Evolutionary conservation across 2,797 vertebrate species (phyloP), one percentile per base, ranked within the genome.

Genomic region (Helicolenus hilgendorfi): DNA sequence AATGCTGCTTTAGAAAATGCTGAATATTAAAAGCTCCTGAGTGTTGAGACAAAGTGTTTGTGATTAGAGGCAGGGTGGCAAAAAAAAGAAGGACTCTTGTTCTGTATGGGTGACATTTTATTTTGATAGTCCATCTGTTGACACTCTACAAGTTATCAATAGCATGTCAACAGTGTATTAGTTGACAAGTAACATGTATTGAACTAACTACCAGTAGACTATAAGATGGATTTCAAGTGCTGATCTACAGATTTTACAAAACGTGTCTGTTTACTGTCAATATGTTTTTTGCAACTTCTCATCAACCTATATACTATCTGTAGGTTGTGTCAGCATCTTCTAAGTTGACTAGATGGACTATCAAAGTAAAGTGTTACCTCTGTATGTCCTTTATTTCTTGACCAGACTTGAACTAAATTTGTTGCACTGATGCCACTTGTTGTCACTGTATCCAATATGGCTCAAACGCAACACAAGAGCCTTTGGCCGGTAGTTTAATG

Each of bases 11-110:
- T 84, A 1, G 38, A 13, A 71, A 68, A 59, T 64, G 81, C 58
- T 81, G 69, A 69, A 74, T 60, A 26, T 38, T 83, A 76, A 62
- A 81, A 79, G 35, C 49, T 56, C 36, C 77, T 22, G 22, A 55
- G 35, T 81, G 68, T 75, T 83, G 22, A 53, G 33, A 58, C 38
- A 58, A 55, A 29, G 77, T 20, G 14, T 73, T 75, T 62, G 62
- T 35, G 49, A 49, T 41, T 33, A 70, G 58, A 72, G 11, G 29
- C 4, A 24, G 5, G 1, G 15, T 11, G 70, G 68, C 14, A 78
- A 58, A 31, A 62, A 33, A 14, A 26, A 11, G 41, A 45, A 62
- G 31, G 5, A 64, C 33, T 22, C 55, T 7, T 74, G 8, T 55
- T 53, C 49, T 53, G 49, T 53, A n/a, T 53, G 41, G 41, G 41